Evolutionary conservation across 2,888 invertebrate species (phyloP).

Genomic region (Glaucopsyche alexis): DNA sequence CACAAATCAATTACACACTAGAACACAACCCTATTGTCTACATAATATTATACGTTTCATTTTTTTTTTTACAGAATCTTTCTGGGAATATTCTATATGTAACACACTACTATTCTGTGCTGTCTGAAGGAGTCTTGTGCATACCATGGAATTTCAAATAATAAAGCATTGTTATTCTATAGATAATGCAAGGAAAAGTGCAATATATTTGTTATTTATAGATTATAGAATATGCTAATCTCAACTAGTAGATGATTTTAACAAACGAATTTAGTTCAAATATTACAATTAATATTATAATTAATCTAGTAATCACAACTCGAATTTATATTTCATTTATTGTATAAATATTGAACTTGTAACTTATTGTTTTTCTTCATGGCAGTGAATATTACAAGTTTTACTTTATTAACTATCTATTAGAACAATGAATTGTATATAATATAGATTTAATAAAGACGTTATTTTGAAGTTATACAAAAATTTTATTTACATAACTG

Average conservation of each 20-base stretch:
- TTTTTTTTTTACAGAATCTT: slow-evolving; percentile 69
- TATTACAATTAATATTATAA: neutral
- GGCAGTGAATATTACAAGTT: slow-evolving; percentile 18
- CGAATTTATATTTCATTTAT: slow-evolving; percentile 10
- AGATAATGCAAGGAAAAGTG: neutral
- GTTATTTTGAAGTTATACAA: neutral
- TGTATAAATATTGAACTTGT: neutral
- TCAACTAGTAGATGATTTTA: neutral
- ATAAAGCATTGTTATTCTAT: slow-evolving; percentile 15
- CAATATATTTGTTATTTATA: neutral
- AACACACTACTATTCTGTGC: slow-evolving; percentile 94
- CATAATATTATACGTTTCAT: neutral
- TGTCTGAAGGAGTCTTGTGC: slow-evolving; percentile 94
- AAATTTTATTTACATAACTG: neutral
- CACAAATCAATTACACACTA: too few species aligned
- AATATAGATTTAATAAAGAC: slow-evolving; percentile 23
- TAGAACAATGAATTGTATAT: slow-evolving; percentile 15
- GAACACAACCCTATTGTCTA: too few species aligned
- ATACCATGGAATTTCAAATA: slow-evolving; percentile 95
- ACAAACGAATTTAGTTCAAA: neutral
- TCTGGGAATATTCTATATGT: slow-evolving; percentile 87
- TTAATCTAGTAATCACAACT: slow-evolving; percentile 10
- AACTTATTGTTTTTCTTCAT: slow-evolving; percentile 4
- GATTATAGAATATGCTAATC: neutral
- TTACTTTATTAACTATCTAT: neutral